Evolutionary conservation across 2,113 vertebrate species (phyloP).

Genomic region (Herpailurus yagouaroundi): DNA sequence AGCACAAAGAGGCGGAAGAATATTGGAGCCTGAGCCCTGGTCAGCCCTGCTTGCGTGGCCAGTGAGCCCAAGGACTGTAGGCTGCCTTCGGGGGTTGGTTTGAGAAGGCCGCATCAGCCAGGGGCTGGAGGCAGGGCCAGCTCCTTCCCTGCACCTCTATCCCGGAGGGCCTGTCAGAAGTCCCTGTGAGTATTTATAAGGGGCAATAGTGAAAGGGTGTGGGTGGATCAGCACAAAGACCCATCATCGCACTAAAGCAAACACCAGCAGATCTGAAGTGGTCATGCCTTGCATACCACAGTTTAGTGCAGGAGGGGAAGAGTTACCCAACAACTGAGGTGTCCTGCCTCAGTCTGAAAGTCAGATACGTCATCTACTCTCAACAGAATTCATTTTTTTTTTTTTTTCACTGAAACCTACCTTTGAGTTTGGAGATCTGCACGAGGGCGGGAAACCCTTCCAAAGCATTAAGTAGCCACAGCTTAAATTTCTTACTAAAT

Average conservation of each 20-base stretch:
- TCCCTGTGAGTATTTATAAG: no score
- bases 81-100: no score
- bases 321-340: rapidly evolving
- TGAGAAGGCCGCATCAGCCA: background rate
- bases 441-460: constrained; percentile 73
- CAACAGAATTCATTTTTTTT: background rate
- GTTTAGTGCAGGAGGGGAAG: rapidly evolving
- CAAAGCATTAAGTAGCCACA: constrained; percentile 81
- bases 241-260: background rate
- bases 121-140: background rate
- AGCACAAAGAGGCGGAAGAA: background rate
- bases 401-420: constrained; percentile 56
- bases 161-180: background rate
- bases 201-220: no score
- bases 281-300: background rate
- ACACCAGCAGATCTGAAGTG: background rate
- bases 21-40: background rate
- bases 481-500: constrained; percentile 83
- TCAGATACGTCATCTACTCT: no score
- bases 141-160: background rate
- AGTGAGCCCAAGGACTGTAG: rapidly evolving
- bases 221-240: no score
- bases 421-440: constrained; percentile 80
- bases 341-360: background rate
- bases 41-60: background rate